A percentile compares a stretch with the other conserved stretches of the same genome.
Evolutionary conservation across 2,113 vertebrate species (phyloP).

Genomic region (Lepus timidus): DNA sequence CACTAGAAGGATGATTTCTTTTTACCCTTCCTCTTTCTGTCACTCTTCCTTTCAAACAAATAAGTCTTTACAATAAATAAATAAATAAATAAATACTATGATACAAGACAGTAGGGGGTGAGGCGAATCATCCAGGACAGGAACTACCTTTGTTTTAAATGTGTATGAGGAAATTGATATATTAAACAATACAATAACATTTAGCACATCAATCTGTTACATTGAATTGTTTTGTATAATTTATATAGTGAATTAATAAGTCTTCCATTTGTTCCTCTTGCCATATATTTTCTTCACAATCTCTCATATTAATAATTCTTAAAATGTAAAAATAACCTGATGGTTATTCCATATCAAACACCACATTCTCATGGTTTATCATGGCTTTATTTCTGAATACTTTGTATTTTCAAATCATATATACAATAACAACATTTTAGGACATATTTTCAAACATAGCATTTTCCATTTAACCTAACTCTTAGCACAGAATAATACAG

Average conservation of each 20-base stretch:
- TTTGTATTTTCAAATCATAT: not conserved
- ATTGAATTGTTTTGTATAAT: not conserved
- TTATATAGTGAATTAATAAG: not conserved
- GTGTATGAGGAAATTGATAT: not conserved
- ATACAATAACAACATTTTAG: not conserved
- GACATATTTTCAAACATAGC: not conserved
- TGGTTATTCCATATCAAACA: not conserved
- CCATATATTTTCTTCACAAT: not conserved
- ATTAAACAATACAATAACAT: not conserved
- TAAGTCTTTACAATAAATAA: too few species aligned
- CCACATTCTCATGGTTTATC: not conserved
- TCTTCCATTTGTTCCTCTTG: not conserved
- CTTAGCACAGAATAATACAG: not conserved
- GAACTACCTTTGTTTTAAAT: not conserved
- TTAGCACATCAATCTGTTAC: not conserved
- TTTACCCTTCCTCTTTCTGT: too few species aligned
- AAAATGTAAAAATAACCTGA: not conserved
- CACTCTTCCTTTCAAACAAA: too few species aligned
- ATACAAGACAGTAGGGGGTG: not conserved
- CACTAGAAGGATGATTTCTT: too few species aligned
- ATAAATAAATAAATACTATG: too few species aligned
- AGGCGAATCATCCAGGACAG: not conserved
- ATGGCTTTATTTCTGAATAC: not conserved
- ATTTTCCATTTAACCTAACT: not conserved
- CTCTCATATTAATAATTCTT: not conserved